Percentiles rank a stretch among this genome's conserved stretches.
These are phyloP conservation scores for Pelobates cultripes DNA, from an alignment of 2,797 vertebrate genomes.

Conservation along the genomic window DNA sequence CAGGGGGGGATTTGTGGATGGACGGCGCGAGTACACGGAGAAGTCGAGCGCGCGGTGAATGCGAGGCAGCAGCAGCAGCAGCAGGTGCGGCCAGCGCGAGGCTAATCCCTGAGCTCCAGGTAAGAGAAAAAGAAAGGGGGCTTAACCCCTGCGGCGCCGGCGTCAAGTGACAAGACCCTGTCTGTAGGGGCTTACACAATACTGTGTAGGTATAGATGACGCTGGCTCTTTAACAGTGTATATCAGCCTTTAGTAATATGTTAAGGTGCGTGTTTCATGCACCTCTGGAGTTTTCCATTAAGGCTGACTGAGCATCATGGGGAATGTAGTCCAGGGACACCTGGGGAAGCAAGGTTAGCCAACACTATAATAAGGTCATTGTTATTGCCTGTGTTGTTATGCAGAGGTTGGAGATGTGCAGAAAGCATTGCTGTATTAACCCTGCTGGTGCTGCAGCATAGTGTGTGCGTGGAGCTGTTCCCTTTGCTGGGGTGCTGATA, in stretches of 20 bases:
- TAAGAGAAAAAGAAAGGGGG: not conserved
- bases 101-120: not conserved
- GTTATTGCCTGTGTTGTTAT: not conserved
- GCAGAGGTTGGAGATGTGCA: not conserved
- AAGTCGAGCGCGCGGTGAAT: constrained; percentile 5
- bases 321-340: not conserved
- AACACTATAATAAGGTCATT: too few relatives aligned
- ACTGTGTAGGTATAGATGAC: too few relatives aligned
- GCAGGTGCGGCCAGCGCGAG: not conserved
- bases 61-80: not conserved
- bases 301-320: not conserved
- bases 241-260: not conserved
- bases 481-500: constrained; percentile 4
- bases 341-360: not conserved
- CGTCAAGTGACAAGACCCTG: not conserved
- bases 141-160: not conserved
- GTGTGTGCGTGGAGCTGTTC: constrained; percentile 13
- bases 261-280: not conserved
- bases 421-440: constrained; percentile 16
- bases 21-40: constrained; percentile 38
- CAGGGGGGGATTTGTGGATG: constrained; percentile 8
- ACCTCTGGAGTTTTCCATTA: not conserved
- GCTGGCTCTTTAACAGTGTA: not conserved
- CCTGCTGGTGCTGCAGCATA: not conserved
- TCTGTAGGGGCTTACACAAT: not conserved